These are phyloP conservation scores for Synanthedon formicaeformis DNA, from an alignment of 2,888 invertebrate species.

Conservation along the genomic window DNA sequence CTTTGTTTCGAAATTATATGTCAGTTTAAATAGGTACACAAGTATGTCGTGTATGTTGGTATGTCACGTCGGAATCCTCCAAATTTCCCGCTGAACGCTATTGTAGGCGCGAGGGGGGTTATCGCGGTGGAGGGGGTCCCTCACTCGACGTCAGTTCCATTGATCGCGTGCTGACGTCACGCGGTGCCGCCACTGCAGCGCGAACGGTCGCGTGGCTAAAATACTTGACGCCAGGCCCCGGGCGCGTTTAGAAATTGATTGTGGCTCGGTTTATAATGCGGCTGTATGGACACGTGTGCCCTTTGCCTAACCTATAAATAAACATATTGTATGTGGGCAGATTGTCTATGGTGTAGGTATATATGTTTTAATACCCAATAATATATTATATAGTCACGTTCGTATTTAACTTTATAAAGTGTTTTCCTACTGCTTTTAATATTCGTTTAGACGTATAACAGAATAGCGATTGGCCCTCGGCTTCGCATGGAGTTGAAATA, in stretches of 20 bases:
- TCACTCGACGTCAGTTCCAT: slow-evolving; percentile 46
- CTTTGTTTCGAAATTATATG: too few relatives aligned
- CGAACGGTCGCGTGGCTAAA: slow-evolving; percentile 14
- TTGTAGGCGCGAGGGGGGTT: slow-evolving; percentile 8
- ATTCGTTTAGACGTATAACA: too few relatives aligned
- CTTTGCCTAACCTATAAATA: background rate
- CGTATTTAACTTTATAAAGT: too few relatives aligned
- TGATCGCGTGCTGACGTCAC: slow-evolving; percentile 55
- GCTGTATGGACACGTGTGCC: slow-evolving; percentile 4
- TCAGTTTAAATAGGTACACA: too few relatives aligned
- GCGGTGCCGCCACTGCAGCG: slow-evolving; percentile 28
- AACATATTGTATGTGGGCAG: background rate
- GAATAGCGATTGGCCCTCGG: too few relatives aligned
- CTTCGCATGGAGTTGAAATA: too few relatives aligned
- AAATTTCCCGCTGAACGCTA: slow-evolving; percentile 6
- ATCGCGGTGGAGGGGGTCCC: slow-evolving; percentile 8
- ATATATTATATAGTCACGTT: too few relatives aligned
- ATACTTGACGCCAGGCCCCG: slow-evolving; percentile 15
- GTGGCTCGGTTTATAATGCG: slow-evolving; percentile 16
- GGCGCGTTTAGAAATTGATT: slow-evolving; percentile 12
- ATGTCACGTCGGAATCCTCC: slow-evolving; percentile 1
- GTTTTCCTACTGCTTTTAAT: too few relatives aligned
- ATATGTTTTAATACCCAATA: too few relatives aligned
- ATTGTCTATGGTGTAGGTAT: background rate
- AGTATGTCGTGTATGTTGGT: background rate